These are phyloP conservation scores for Echiichthys vipera DNA, from an alignment of 2,797 vertebrate species.

Conservation along the genomic window DNA sequence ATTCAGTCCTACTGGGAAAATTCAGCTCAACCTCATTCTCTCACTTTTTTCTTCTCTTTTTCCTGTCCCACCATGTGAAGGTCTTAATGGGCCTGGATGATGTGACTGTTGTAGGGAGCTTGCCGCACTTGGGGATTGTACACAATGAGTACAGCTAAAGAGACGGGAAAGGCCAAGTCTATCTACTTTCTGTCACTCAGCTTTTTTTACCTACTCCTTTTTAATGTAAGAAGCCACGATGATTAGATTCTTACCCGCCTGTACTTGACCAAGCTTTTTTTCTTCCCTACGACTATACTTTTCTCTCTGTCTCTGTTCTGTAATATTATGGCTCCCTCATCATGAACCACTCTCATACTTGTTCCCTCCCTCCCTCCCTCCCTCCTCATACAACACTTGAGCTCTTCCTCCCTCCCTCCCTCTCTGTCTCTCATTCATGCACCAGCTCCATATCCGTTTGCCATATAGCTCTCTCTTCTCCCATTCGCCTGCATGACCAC, in stretches of 20 bases:
- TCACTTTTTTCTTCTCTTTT: constrained; percentile 16
- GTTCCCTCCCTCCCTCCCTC: constrained; percentile 42
- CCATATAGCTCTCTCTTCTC: constrained; percentile 50
- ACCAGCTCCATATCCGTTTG: constrained; percentile 49
- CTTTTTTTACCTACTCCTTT: neutral
- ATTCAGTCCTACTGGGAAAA: constrained; percentile 32
- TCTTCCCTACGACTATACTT: neutral
- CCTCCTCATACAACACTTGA: constrained; percentile 8
- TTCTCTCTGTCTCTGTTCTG: constrained; percentile 3
- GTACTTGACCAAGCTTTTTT: neutral
- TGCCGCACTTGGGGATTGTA: constrained; percentile 8
- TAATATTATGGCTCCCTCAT: constrained; percentile 43
- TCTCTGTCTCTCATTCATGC: constrained; percentile 62
- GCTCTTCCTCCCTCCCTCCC: constrained; percentile 35
- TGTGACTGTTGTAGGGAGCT: neutral
- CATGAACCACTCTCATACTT: constrained; percentile 28
- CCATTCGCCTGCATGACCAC: constrained; percentile 26
- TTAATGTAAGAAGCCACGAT: neutral
- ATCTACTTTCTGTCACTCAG: neutral
- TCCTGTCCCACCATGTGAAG: neutral
- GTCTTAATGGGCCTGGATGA: constrained; percentile 15
- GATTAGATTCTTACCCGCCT: constrained; percentile 5
- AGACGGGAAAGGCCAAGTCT: neutral
- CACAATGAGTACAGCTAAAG: constrained; percentile 14
- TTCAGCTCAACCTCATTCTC: constrained; percentile 29